Percentiles rank a stretch among this genome's conserved stretches.
Evolutionary conservation across 2,113 vertebrate species (phyloP).

Genomic region (Tupaia chinensis): DNA sequence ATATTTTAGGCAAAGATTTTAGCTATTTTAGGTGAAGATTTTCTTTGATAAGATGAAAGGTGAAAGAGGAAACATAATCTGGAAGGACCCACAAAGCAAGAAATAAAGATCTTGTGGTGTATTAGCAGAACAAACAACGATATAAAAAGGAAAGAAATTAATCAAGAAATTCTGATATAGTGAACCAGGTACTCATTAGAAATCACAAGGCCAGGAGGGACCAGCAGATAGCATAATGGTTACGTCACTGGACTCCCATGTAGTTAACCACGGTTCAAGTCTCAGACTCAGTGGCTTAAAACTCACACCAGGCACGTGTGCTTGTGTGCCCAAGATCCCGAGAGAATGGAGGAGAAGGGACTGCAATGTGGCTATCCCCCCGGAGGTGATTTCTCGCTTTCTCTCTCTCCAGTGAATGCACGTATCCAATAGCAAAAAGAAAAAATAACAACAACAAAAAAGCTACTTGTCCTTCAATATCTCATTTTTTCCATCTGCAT

Average conservation of each 20-base stretch:
- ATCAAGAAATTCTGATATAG: background rate
- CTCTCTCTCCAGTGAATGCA: too few relatives aligned
- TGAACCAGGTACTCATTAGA: background rate
- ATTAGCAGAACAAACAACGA: background rate
- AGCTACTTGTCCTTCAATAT: background rate
- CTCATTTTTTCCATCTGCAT: background rate
- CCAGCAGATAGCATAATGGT: too few relatives aligned
- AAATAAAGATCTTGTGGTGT: background rate
- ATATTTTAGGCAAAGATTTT: background rate
- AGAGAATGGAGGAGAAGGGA: too few relatives aligned
- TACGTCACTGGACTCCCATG: too few relatives aligned
- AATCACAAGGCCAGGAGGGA: background rate
- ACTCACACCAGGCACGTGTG: too few relatives aligned
- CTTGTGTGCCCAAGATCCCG: too few relatives aligned
- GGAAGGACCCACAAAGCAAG: background rate
- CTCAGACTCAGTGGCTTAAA: too few relatives aligned
- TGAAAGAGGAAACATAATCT: background rate
- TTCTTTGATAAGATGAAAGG: slow-evolving; percentile 9
- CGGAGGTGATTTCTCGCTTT: too few relatives aligned
- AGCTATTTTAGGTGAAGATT: background rate
- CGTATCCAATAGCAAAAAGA: background rate
- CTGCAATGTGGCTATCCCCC: too few relatives aligned
- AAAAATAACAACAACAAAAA: background rate
- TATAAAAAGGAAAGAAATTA: background rate
- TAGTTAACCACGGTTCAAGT: too few relatives aligned